Conservation (phyloP, 2,888 invertebrate species). For the Conomelus anceps region DNA sequence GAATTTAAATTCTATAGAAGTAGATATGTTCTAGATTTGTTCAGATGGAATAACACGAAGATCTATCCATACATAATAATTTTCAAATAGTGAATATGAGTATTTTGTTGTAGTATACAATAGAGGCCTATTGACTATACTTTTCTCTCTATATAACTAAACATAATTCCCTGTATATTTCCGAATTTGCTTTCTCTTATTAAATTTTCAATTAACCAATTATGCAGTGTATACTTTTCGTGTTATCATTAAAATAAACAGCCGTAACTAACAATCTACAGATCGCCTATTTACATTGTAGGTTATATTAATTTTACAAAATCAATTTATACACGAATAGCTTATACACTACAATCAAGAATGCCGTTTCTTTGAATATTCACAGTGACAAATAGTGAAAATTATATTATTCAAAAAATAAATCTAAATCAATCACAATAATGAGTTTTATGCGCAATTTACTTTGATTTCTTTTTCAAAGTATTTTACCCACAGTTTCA, state of each 20-base stretch:
- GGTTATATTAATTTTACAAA: constrained; percentile 32
- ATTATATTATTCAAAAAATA: not conserved
- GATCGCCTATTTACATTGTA: not conserved
- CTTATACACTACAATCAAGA: constrained; percentile 29
- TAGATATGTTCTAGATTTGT: not conserved
- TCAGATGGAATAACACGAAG: not conserved
- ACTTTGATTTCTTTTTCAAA: not conserved
- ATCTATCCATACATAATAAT: constrained; percentile 16
- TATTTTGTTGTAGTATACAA: constrained; percentile 2
- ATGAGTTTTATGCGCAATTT: not conserved
- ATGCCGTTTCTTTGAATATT: not conserved
- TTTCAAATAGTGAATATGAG: constrained; percentile 19
- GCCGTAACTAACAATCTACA: not conserved
- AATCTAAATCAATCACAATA: not conserved
- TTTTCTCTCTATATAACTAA: constrained; percentile 28
- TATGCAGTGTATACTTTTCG: constrained; percentile 8
- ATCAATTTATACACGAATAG: constrained; percentile 32
- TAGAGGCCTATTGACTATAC: not conserved
- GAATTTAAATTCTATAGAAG: not conserved
- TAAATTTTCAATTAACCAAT: not conserved
- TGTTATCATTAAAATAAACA: constrained; percentile 22
- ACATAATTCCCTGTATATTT: constrained; percentile 46
- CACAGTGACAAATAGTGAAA: constrained; percentile 31
- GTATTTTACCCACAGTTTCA: not conserved
- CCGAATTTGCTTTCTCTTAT: constrained; percentile 43